These are phyloP conservation scores for Cyphomyrmex costatus DNA, from an alignment of 1,140 invertebrate species.

Conservation along the genomic window DNA sequence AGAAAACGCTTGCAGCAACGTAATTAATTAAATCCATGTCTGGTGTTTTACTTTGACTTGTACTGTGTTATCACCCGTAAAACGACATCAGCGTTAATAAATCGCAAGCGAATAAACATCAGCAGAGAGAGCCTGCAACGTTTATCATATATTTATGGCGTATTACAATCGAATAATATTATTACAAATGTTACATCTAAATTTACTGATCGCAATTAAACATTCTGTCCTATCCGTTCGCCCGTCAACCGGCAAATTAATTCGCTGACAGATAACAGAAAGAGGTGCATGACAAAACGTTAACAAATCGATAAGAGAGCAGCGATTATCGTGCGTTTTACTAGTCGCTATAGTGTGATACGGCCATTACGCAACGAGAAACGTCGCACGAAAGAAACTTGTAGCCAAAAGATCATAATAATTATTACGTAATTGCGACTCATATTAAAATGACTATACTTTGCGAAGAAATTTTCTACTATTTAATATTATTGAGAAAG, in stretches of 20 bases:
- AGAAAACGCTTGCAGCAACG: slow-evolving; percentile 14
- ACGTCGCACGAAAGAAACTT: background rate
- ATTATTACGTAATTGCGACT: background rate
- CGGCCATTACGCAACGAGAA: background rate
- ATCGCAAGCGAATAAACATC: slow-evolving; percentile 45
- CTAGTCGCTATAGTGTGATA: too few species aligned
- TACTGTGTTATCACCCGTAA: slow-evolving; percentile 18
- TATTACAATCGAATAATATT: slow-evolving; percentile 55
- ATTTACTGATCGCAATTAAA: slow-evolving; percentile 45
- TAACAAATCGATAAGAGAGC: slow-evolving; percentile 5
- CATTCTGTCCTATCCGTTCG: slow-evolving; percentile 11
- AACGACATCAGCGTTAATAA: slow-evolving; percentile 39
- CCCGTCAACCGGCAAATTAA: slow-evolving; percentile 36
- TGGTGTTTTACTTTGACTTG: slow-evolving; percentile 56
- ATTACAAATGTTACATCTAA: slow-evolving; percentile 41
- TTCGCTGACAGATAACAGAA: slow-evolving; percentile 20
- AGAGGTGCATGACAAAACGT: background rate
- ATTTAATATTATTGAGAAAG: background rate
- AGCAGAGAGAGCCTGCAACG: slow-evolving; percentile 7
- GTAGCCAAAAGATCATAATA: background rate
- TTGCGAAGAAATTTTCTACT: background rate
- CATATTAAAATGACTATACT: background rate
- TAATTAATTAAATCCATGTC: slow-evolving; percentile 45
- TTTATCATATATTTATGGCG: slow-evolving; percentile 48
- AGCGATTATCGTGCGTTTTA: background rate